phyloP scores from a whole-genome alignment of 2,113 vertebrate species.

The Pluvialis apricaria region DNA sequence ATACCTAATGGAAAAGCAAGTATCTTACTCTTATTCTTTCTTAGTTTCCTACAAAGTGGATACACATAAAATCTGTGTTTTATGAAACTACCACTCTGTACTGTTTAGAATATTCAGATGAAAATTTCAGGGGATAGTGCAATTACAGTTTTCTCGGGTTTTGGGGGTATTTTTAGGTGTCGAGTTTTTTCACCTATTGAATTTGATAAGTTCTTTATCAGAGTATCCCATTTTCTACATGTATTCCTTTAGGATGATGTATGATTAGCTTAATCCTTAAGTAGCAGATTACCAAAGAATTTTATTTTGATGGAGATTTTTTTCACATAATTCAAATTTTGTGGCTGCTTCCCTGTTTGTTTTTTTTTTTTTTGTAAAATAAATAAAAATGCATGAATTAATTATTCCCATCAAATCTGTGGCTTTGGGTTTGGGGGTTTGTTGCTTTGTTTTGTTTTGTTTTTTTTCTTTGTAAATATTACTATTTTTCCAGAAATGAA shows the following conservation, averaged over 20 bases:
- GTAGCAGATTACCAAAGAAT: not conserved
- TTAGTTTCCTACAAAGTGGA: not conserved
- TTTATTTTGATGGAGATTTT: not conserved
- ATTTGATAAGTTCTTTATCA: not conserved
- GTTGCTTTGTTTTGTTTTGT: too few relatives aligned
- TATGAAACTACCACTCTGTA: not conserved
- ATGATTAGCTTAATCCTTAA: not conserved
- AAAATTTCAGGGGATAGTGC: fast-evolving
- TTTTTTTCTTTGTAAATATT: not conserved
- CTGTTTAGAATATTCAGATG: not conserved
- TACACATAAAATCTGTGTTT: not conserved
- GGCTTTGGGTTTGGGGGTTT: not conserved
- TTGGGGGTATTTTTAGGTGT: not conserved
- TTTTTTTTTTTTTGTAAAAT: not conserved
- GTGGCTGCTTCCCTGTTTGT: not conserved
- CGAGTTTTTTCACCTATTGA: fast-evolving
- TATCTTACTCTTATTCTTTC: not conserved
- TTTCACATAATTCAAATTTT: not conserved
- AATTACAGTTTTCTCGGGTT: not conserved
- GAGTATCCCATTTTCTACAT: not conserved
- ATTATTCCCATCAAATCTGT: not conserved
- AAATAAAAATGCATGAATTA: not conserved
- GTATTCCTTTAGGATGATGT: not conserved
- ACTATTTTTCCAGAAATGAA: not conserved
- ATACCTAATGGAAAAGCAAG: not conserved